A percentile compares a stretch with the other conserved stretches of the same genome.
phyloP scores from a whole-genome alignment of 2,888 invertebrate genomes.

The Ornithoptera alexandrae region DNA sequence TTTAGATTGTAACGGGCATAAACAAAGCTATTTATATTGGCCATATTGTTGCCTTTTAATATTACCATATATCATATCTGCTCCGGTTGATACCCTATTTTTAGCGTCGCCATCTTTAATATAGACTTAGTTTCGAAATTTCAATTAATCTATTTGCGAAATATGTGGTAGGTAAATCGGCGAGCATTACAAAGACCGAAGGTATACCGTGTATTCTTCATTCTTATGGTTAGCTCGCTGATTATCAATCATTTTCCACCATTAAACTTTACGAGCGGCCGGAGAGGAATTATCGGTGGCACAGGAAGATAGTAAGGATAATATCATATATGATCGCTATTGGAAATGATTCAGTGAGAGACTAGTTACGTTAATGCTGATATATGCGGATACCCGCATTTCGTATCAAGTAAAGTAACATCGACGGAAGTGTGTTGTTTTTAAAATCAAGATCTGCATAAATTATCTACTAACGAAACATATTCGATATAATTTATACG shows the following conservation, averaged over 20 bases:
- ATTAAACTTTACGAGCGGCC: constrained; percentile 26
- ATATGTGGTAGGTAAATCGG: not conserved
- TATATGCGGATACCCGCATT: not conserved
- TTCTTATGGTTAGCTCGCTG: constrained; percentile 19
- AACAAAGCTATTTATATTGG: constrained; percentile 19
- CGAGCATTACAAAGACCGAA: constrained; percentile 7
- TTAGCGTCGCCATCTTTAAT: constrained; percentile 1
- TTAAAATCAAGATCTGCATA: constrained; percentile 7
- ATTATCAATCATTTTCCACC: constrained; percentile 25
- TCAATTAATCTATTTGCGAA: not conserved
- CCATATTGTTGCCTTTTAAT: constrained; percentile 1
- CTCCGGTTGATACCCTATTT: not conserved
- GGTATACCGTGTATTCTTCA: constrained; percentile 3
- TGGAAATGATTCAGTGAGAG: constrained; percentile 6
- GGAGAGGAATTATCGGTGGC: constrained; percentile 8
- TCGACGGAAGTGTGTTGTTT: not conserved
- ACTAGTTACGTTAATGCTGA: not conserved
- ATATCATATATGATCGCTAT: constrained; percentile 12
- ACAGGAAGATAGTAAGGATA: constrained; percentile 14
- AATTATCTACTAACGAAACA: constrained; percentile 6
- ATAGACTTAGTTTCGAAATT: constrained; percentile 10
- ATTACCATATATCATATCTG: constrained; percentile 3
- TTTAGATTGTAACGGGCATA: constrained; percentile 17
- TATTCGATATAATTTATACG: constrained; percentile 29
- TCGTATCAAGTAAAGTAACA: not conserved